Evolutionary conservation across 2,113 vertebrate genomes (phyloP).

Genomic region (Gadus chalcogrammus): DNA sequence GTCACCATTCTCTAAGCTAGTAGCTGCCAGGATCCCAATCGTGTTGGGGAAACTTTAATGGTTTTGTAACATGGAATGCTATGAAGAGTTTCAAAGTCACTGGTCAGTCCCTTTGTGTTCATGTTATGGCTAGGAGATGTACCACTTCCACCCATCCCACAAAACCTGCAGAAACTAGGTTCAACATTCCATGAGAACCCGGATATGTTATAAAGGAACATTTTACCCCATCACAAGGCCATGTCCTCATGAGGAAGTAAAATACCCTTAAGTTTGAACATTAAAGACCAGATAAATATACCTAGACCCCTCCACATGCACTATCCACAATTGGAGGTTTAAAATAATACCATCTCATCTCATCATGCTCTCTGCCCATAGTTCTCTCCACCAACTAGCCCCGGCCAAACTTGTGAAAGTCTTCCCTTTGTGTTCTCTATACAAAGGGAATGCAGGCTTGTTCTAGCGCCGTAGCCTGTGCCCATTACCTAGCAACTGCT

Average conservation of each 20-base stretch:
- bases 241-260: slow-evolving; percentile 23
- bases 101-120: neutral
- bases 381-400: slow-evolving; percentile 38
- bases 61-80: neutral
- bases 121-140: neutral
- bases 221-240: slow-evolving; percentile 32
- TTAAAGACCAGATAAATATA: slow-evolving; percentile 31
- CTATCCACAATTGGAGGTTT: neutral
- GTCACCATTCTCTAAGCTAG: slow-evolving; percentile 46
- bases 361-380: slow-evolving; percentile 10
- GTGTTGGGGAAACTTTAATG: neutral
- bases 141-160: neutral
- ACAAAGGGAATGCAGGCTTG: slow-evolving; percentile 55
- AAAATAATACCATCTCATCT: neutral
- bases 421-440: slow-evolving; percentile 55
- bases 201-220: slow-evolving; percentile 20
- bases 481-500: slow-evolving; percentile 71
- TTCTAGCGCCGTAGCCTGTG: slow-evolving; percentile 51
- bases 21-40: neutral
- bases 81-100: neutral
- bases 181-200: neutral
- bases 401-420: slow-evolving; percentile 37
- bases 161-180: neutral
- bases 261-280: neutral
- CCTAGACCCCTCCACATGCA: slow-evolving; percentile 30